These are phyloP conservation scores for Micrasema longulum DNA, from an alignment of 1,140 invertebrate species.

Conservation along the genomic window DNA sequence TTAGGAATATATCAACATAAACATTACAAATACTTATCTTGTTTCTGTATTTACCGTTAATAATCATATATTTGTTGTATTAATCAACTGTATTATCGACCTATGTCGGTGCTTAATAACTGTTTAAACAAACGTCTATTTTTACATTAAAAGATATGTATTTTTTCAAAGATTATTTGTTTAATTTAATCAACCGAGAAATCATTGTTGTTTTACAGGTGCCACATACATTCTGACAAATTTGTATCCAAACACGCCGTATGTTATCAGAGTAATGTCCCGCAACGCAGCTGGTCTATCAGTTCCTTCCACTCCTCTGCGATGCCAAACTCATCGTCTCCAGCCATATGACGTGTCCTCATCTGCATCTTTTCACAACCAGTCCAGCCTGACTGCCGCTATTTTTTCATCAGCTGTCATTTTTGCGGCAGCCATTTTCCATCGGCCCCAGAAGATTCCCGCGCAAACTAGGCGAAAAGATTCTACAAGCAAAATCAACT, in stretches of 20 bases:
- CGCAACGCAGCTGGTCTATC: conserved; percentile 61
- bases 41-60: no score
- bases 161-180: no score
- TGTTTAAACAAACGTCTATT: no score
- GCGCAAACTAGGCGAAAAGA: conserved; percentile 28
- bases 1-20: no score
- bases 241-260: conserved; percentile 59
- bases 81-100: no score
- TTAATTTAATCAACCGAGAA: no score
- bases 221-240: conserved; percentile 60
- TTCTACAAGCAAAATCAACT: conserved; percentile 13
- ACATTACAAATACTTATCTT: no score
- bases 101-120: no score
- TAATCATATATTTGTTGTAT: no score
- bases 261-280: conserved; percentile 61
- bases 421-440: conserved; percentile 26
- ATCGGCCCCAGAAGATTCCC: conserved; percentile 19
- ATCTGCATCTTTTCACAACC: conserved; percentile 18
- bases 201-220: conserved; percentile 55
- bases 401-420: conserved; percentile 32
- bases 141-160: no score
- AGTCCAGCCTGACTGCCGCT: conserved; percentile 27
- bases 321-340: conserved; percentile 33
- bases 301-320: conserved; percentile 15
- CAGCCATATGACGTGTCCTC: conserved; percentile 36